A percentile compares a stretch with the other conserved stretches of the same genome.
phyloP scores from a whole-genome alignment of 2,113 vertebrate species.

The Podocnemis expansa region DNA sequence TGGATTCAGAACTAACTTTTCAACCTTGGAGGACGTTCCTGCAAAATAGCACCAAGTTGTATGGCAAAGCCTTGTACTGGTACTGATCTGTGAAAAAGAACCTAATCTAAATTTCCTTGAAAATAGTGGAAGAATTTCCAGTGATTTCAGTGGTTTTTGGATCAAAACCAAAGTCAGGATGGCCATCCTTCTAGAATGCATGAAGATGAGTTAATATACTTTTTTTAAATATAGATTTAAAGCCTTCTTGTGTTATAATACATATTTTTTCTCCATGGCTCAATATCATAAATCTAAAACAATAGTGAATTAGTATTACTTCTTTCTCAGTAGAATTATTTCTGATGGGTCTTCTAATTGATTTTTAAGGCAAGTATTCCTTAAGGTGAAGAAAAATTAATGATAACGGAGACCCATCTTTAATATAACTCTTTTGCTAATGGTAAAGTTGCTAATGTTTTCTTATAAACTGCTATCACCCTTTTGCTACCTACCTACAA shows the following conservation, averaged over 20 bases:
- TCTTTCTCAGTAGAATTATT: not conserved
- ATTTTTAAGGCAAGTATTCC: not conserved
- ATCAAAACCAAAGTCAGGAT: not conserved
- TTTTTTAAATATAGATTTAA: not conserved
- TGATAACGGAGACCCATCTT: not conserved
- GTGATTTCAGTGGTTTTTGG: not conserved
- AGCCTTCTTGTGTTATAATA: not conserved
- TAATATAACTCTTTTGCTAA: not conserved
- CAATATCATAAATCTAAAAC: not conserved
- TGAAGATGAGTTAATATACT: not conserved
- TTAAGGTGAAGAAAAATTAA: not conserved
- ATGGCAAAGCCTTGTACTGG: not conserved
- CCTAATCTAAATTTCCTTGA: not conserved
- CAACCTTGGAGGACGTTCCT: not conserved
- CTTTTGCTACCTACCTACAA: slow-evolving; percentile 1
- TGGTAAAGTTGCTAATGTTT: not conserved
- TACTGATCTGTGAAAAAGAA: not conserved
- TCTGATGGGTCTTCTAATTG: slow-evolving; percentile 1
- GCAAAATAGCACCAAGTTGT: not conserved
- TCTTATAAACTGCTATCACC: not conserved
- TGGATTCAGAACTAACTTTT: not conserved
- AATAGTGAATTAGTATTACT: not conserved
- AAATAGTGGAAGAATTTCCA: not conserved
- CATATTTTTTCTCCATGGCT: not conserved
- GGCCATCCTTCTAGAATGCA: not conserved